A percentile compares a stretch with the other conserved stretches of the same genome.
Conservation (phyloP, 2,113 vertebrate genomes). For the Malurus alboscapulatus region DNA sequence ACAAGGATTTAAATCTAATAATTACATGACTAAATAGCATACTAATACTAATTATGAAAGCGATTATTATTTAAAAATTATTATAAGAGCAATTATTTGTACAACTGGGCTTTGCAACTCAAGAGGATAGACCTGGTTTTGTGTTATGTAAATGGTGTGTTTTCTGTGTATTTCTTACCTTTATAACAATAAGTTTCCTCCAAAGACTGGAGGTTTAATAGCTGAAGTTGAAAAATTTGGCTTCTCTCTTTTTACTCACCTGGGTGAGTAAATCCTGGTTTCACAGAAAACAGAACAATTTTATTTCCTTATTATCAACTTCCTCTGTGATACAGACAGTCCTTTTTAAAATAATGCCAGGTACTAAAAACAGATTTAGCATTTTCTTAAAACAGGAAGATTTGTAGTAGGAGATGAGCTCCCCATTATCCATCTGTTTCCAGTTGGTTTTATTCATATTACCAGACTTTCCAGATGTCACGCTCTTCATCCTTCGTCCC, state of each 20-base stretch:
- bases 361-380: slow-evolving; percentile 8
- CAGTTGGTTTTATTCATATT: slow-evolving; percentile 53
- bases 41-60: not conserved
- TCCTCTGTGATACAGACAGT: slow-evolving; percentile 15
- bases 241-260: not conserved
- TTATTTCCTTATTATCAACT: slow-evolving; percentile 3
- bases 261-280: not conserved
- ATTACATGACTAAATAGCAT: not conserved
- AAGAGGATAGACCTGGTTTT: not conserved
- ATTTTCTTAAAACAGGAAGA: slow-evolving; percentile 41
- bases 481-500: slow-evolving; percentile 7
- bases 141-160: not conserved
- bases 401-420: slow-evolving; percentile 52
- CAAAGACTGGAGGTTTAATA: not conserved
- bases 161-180: not conserved
- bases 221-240: not conserved
- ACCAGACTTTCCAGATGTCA: slow-evolving; percentile 60
- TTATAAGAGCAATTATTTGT: not conserved
- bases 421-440: slow-evolving; percentile 66
- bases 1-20: not conserved
- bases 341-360: slow-evolving; percentile 18
- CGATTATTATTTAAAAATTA: not conserved
- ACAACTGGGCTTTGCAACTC: not conserved
- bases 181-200: not conserved
- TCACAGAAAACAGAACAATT: not conserved